These are phyloP conservation scores for Chrysodeixis includens DNA, from an alignment of 2,888 invertebrate species.

Conservation along the genomic window DNA sequence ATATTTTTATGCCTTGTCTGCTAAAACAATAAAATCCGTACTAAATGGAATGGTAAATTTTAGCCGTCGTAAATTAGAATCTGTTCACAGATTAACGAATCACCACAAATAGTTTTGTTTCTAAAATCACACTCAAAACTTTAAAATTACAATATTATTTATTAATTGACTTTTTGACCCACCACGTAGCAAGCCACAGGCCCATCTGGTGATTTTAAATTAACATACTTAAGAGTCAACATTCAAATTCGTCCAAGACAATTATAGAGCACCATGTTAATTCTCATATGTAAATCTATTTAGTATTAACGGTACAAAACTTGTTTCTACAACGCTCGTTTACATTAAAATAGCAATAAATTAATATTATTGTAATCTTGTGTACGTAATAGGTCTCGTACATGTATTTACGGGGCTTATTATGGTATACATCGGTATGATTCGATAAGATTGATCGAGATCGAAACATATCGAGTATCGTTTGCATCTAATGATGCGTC, in stretches of 20 bases:
- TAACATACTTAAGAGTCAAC: conserved; percentile 5
- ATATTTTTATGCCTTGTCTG: not conserved
- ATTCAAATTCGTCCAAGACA: conserved; percentile 14
- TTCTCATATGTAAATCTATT: conserved; percentile 30
- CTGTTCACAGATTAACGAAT: not conserved
- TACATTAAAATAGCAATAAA: conserved; percentile 37
- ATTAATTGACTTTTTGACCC: not conserved
- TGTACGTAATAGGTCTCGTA: conserved; percentile 16
- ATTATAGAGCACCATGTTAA: conserved; percentile 18
- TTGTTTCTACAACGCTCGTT: conserved; percentile 20
- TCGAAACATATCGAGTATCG: not conserved
- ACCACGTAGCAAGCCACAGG: conserved; percentile 4
- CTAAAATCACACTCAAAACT: not conserved
- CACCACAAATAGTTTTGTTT: not conserved
- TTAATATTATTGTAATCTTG: conserved; percentile 28
- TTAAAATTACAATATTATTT: not conserved
- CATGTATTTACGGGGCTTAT: conserved; percentile 15
- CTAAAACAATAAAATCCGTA: not conserved
- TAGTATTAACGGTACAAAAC: conserved; percentile 33
- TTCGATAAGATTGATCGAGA: conserved; percentile 1
- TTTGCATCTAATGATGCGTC: not conserved
- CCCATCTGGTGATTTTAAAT: conserved; percentile 4
- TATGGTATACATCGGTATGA: not conserved
- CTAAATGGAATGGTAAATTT: not conserved
- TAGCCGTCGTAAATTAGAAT: not conserved